Evolutionary conservation across 2,888 invertebrate genomes (phyloP).

Genomic region (Ashinkailepas kermadecensis): DNA sequence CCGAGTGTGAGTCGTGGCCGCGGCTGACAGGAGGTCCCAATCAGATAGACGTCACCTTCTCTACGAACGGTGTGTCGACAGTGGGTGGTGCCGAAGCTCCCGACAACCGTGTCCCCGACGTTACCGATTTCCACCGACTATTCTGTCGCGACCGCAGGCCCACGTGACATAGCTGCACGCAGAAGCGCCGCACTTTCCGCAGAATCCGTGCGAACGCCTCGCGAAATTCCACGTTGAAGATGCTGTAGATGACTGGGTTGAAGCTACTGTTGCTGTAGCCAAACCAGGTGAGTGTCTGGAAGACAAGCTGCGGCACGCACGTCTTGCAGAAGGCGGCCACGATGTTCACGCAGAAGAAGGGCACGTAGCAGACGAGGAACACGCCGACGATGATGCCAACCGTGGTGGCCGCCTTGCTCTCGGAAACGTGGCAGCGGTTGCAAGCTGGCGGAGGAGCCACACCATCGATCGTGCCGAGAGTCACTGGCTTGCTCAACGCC

Average conservation of each 20-base stretch:
- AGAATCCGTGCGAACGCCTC: conserved; percentile 81
- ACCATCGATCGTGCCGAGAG: conserved; percentile 33
- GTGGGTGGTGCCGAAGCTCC: not conserved
- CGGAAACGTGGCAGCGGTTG: conserved; percentile 61
- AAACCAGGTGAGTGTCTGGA: conserved; percentile 87
- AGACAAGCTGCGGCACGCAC: conserved; percentile 61
- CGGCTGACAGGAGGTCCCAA: too few species aligned
- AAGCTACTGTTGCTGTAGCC: conserved; percentile 97
- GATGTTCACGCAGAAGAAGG: conserved; percentile 97
- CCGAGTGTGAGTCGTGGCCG: too few species aligned
- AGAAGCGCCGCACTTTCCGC: conserved; percentile 4
- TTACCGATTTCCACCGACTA: not conserved
- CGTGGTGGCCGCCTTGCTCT: conserved; percentile 96
- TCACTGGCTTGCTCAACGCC: conserved; percentile 45
- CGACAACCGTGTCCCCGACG: not conserved
- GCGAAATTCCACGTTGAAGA: conserved; percentile 98
- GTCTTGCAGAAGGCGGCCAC: conserved; percentile 91
- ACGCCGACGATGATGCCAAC: conserved; percentile 99
- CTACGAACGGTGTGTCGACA: not conserved
- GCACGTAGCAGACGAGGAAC: conserved; percentile 94
- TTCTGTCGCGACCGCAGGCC: not conserved
- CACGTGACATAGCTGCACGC: not conserved
- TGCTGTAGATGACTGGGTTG: conserved; percentile 96
- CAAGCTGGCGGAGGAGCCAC: conserved; percentile 36
- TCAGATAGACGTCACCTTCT: conserved; percentile 13